Evolutionary conservation across 2,113 vertebrate genomes (phyloP), one percentile per base, ranked within the genome.

Genomic region (Astur gentilis): DNA sequence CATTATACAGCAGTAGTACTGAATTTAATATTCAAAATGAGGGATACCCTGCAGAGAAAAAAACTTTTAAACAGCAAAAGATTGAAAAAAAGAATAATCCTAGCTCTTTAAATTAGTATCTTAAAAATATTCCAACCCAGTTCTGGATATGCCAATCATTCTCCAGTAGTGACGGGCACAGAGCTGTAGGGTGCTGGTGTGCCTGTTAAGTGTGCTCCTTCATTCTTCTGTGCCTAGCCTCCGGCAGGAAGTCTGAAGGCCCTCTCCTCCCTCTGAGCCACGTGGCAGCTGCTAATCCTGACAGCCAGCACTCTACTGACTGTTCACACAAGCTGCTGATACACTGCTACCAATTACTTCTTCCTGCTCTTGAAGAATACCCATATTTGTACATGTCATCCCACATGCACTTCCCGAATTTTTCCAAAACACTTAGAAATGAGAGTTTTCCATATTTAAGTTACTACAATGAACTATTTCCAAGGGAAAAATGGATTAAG

Each of bases 271-370:
- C 11, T 27, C 38, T 16, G 27, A 42, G 18, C 29, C 36, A 45
- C 0, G 0, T 6, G 16, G 55, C 61, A 81, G 17, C 23, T 0
- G 0, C 71, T 65, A 29, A 26, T 20, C 54, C 36, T 27, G 10
- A 22, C 16, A 67, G 32, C 13, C 42, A 50, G 25, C 26, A 26
- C 9, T 23, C 21, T 38, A 15, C 47, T 1, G 2, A 9, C 1
- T 17, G 11, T 57, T 66, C 17, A 10, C 34, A 69, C 4, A 32
- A 64, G 15, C 19, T 89, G 52, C 55, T 67, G 16, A n/a, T 9
- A 58, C 1, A 5, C 10, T 57, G 47, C 44, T 36, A 52, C 8
- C 25, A 31, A 15, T 10, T 72, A 13, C 57, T 69, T 40, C 31
- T 66, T 69, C 15, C 29, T 2, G 3, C 17, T 88, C 12, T 10